Conservation (phyloP, 2,797 vertebrate species). For the Zenarchopterus dispar region DNA sequence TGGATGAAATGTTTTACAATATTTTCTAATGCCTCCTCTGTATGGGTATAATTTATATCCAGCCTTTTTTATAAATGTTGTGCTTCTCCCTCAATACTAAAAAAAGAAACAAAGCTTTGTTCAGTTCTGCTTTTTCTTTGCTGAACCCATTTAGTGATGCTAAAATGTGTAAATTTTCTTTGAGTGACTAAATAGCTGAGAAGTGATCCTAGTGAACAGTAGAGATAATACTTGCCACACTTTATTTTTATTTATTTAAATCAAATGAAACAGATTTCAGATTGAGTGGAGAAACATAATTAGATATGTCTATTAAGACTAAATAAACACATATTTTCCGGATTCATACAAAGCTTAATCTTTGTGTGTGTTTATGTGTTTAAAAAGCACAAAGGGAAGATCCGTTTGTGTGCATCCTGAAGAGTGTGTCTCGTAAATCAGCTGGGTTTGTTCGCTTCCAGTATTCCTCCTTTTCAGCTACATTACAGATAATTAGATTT, state of each 20-base stretch:
- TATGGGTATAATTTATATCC: too few relatives aligned
- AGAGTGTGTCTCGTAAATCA: slow-evolving; percentile 17
- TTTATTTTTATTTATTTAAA: slow-evolving; percentile 15
- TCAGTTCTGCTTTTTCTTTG: too few relatives aligned
- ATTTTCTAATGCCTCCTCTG: too few relatives aligned
- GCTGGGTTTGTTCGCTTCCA: slow-evolving; percentile 18
- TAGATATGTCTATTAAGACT: slow-evolving; percentile 41
- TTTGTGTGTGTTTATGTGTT: not conserved
- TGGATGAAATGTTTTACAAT: too few relatives aligned
- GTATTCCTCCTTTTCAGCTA: slow-evolving; percentile 30
- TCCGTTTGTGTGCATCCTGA: too few relatives aligned
- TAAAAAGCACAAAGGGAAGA: not conserved
- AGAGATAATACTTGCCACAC: not conserved
- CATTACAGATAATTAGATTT: slow-evolving; percentile 41
- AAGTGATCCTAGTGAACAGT: slow-evolving; percentile 5
- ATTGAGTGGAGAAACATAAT: slow-evolving; percentile 45
- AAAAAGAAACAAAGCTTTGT: too few relatives aligned
- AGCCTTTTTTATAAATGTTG: too few relatives aligned
- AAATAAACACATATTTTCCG: slow-evolving; percentile 41
- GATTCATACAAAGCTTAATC: slow-evolving; percentile 22
- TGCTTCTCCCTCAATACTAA: too few relatives aligned
- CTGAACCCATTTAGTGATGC: too few relatives aligned
- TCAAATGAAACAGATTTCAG: slow-evolving; percentile 32
- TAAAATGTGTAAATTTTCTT: too few relatives aligned
- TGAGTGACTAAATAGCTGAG: not conserved